These are phyloP conservation scores for Forbesichthys agassizii DNA, from an alignment of 2,113 vertebrate genomes.

Conservation along the genomic window DNA sequence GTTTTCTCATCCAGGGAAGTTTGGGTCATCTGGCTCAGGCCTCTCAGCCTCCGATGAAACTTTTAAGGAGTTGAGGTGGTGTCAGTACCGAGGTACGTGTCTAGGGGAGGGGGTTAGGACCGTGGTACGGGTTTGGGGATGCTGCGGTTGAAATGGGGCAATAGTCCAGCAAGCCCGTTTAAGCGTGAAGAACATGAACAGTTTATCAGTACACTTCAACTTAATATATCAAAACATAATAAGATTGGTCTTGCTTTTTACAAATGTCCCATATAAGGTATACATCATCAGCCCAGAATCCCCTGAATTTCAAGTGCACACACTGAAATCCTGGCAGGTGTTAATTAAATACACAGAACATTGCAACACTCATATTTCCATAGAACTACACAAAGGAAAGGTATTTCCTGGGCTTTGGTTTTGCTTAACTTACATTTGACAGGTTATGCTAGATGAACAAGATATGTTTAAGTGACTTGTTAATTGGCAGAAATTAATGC, in stretches of 20 bases:
- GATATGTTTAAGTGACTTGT: neutral
- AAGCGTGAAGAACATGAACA: constrained; percentile 2
- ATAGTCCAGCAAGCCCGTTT: neutral
- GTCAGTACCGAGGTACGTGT: neutral
- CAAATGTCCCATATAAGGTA: neutral
- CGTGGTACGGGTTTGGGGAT: constrained; percentile 6
- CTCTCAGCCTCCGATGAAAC: constrained; percentile 55
- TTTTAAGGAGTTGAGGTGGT: constrained; percentile 31
- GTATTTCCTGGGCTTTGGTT: constrained; percentile 30
- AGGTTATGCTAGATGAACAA: constrained; percentile 16
- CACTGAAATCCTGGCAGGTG: constrained; percentile 64
- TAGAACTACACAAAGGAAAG: constrained; percentile 22
- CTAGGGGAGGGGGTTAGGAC: neutral
- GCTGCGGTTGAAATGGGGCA: neutral
- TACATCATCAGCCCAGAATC: neutral
- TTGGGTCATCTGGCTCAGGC: constrained; percentile 62
- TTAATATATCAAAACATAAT: neutral
- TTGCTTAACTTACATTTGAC: constrained; percentile 13
- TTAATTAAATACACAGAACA: constrained; percentile 61
- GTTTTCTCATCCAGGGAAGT: constrained; percentile 79
- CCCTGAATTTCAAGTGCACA: constrained; percentile 13
- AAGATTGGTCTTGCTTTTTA: neutral
- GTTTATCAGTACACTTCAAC: neutral
- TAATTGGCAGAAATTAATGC: constrained; percentile 1
- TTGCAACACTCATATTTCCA: constrained; percentile 48